phyloP scores from a whole-genome alignment of 1,140 invertebrate species.

The Drosophila pseudoobscura region DNA sequence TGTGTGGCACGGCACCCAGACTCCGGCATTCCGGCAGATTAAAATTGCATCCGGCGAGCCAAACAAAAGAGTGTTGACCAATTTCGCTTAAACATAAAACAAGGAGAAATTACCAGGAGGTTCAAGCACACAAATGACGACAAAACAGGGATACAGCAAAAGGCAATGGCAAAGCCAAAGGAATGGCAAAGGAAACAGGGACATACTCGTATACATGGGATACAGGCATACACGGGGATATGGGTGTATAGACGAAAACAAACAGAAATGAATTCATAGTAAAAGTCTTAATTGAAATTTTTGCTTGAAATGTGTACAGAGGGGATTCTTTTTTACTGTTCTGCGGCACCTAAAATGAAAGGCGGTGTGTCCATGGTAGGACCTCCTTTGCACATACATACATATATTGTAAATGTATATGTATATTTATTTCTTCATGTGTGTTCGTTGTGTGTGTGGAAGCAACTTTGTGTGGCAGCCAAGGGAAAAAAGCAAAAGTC shows the following conservation, averaged over 20 bases:
- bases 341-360: constrained; percentile 68
- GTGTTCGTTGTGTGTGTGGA: constrained; percentile 21
- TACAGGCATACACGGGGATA: not conserved
- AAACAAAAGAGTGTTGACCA: constrained; percentile 74
- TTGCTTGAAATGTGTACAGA: constrained; percentile 68
- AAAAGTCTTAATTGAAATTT: constrained; percentile 82
- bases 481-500: constrained; percentile 64
- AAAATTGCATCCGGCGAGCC: constrained; percentile 75
- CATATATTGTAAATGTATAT: constrained; percentile 12
- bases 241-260: constrained; percentile 25
- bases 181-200: constrained; percentile 39
- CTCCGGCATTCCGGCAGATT: constrained; percentile 70
- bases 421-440: constrained; percentile 25
- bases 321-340: constrained; percentile 59
- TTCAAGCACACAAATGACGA: constrained; percentile 38
- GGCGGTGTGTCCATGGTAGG: constrained; percentile 54
- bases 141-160: constrained; percentile 31
- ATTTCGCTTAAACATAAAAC: constrained; percentile 63
- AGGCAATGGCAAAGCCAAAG: constrained; percentile 15
- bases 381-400: constrained; percentile 12
- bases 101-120: constrained; percentile 54
- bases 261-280: constrained; percentile 73
- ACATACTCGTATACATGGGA: constrained; percentile 1
- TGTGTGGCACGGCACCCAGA: constrained; percentile 11
- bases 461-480: constrained; percentile 68